Evolutionary conservation across 2,113 vertebrate genomes (phyloP).

Genomic region (Nannospalax galili): DNA sequence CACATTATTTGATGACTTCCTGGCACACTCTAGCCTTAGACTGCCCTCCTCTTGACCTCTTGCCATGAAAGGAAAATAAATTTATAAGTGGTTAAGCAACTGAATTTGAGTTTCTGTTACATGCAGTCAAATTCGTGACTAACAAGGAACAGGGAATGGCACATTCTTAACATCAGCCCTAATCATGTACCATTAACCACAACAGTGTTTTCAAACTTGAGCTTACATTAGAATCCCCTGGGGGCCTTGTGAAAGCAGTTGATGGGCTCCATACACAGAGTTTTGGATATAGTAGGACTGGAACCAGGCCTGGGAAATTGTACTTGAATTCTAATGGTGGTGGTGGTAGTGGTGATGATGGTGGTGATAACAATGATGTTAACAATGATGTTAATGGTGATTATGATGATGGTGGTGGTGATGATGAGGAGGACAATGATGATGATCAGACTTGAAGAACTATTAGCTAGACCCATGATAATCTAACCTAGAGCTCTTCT

Average conservation of each 20-base stretch:
- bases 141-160: background rate
- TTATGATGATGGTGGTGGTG: no score
- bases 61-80: background rate
- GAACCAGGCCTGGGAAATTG: no score
- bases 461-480: background rate
- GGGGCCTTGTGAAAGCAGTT: background rate
- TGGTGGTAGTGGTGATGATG: no score
- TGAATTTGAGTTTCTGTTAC: background rate
- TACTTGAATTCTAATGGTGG: background rate
- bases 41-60: background rate
- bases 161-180: background rate
- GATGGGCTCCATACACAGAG: background rate
- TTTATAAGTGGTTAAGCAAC: background rate
- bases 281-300: background rate
- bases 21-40: background rate
- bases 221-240: background rate
- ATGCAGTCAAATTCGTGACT: background rate
- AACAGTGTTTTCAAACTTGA: background rate
- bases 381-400: no score
- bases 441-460: background rate
- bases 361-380: no score
- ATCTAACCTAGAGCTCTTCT: background rate
- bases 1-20: background rate
- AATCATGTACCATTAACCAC: background rate
- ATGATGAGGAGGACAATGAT: no score